phyloP scores from a whole-genome alignment of 2,888 invertebrate species.

The Timema cristinae region DNA sequence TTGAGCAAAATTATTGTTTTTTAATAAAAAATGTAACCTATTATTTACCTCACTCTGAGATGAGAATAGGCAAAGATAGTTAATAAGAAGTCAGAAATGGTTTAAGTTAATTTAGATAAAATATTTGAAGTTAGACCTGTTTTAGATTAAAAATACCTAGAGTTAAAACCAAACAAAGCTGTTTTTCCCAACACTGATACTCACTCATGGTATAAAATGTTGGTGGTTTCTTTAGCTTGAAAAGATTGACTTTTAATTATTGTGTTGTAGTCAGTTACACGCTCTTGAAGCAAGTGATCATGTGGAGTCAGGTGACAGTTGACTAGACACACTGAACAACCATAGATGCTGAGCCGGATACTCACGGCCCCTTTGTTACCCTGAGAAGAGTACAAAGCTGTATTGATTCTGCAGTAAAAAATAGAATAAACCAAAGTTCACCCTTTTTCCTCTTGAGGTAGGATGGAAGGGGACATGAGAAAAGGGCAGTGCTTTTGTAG shows the following conservation, averaged over 20 bases:
- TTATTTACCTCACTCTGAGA: no score
- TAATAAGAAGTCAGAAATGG: no score
- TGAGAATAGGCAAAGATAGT: no score
- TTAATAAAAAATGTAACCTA: no score
- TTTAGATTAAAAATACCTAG: constrained; percentile 1
- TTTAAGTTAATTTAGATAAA: no score
- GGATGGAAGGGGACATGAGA: no score
- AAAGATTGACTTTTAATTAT: constrained; percentile 82
- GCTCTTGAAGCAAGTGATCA: constrained; percentile 75
- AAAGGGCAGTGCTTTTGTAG: no score
- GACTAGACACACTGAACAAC: constrained; percentile 82
- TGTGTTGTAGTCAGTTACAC: constrained; percentile 82
- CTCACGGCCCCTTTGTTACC: constrained; percentile 96
- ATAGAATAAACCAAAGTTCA: no score
- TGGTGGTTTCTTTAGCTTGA: constrained; percentile 64
- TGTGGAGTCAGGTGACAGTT: constrained; percentile 91
- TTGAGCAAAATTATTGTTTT: no score
- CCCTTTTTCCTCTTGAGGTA: no score
- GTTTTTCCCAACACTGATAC: constrained; percentile 37
- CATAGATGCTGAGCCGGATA: constrained; percentile 79
- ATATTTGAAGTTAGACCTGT: no score
- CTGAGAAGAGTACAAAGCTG: constrained; percentile 49
- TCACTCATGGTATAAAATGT: constrained; percentile 90
- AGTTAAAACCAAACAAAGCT: constrained; percentile 13
- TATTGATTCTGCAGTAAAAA: no score